Percentiles rank a stretch among this genome's conserved stretches.
These are phyloP conservation scores for Neodon shergylaensis DNA, from an alignment of 2,113 vertebrate genomes.

Conservation along the genomic window DNA sequence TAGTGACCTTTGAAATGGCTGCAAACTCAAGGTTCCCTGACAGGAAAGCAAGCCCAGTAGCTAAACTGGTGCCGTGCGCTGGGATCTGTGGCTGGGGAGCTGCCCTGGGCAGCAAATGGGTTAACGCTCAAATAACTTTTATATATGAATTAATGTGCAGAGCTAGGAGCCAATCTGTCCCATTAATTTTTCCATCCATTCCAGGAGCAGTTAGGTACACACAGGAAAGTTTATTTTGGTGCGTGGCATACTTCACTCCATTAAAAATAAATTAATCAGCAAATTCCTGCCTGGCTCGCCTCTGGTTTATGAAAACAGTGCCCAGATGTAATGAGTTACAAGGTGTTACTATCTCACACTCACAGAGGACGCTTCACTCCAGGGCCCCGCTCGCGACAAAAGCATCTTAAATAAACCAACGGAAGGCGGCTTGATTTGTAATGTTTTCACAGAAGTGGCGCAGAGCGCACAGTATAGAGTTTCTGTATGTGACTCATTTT, in stretches of 20 bases:
- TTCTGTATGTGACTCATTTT: slow-evolving; percentile 90
- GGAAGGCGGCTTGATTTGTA: slow-evolving; percentile 89
- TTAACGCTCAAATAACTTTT: slow-evolving; percentile 87
- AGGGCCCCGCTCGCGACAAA: slow-evolving; percentile 88
- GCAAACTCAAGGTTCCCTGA: background rate
- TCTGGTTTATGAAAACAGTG: slow-evolving; percentile 90
- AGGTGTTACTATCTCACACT: slow-evolving; percentile 90
- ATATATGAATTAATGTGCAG: slow-evolving; percentile 88
- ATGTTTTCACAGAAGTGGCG: slow-evolving; percentile 89
- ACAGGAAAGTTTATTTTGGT: slow-evolving; percentile 91
- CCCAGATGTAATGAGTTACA: slow-evolving; percentile 90
- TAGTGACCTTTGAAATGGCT: slow-evolving; percentile 21
- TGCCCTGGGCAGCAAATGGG: slow-evolving; percentile 83
- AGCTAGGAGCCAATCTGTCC: slow-evolving; percentile 87
- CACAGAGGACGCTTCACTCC: slow-evolving; percentile 88
- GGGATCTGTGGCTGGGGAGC: slow-evolving; percentile 59
- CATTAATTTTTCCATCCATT: slow-evolving; percentile 92
- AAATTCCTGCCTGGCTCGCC: slow-evolving; percentile 89
- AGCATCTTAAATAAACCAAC: slow-evolving; percentile 90
- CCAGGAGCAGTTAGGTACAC: slow-evolving; percentile 89
- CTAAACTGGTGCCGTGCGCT: slow-evolving; percentile 33
- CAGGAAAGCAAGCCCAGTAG: slow-evolving; percentile 65
- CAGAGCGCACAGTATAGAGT: slow-evolving; percentile 87
- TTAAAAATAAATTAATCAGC: slow-evolving; percentile 94
- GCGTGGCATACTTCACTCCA: slow-evolving; percentile 90